Evolutionary conservation across 1,140 invertebrate species (phyloP), one percentile per base, ranked within the genome.

Genomic region (Diorhabda carinulata): DNA sequence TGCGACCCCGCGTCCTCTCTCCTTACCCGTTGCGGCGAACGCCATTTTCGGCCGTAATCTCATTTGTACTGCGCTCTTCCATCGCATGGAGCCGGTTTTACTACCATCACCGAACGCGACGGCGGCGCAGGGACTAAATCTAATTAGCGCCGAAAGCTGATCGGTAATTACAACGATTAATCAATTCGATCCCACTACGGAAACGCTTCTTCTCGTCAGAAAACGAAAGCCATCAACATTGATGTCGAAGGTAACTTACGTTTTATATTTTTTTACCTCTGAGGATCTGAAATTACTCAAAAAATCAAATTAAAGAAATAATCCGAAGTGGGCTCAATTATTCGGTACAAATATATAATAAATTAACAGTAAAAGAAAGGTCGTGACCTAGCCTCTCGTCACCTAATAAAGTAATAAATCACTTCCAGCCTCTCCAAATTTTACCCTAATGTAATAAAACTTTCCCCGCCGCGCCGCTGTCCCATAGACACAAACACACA

Each of bases 121-220:
- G 47, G 47, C 47, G 47, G 47, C 73, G 73, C 78, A 70, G 77
- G 77, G 75, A 76, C 77, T 72, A 78, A 76, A 81, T 80, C 80
- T 81, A 81, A 81, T 81, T 80, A 80, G 80, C 79, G 75, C 74
- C 72, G 76, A 79, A 79, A 81, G 78, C 78, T 78, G 78, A 79
- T 81, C 80, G 74, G 80, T 81, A 81, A 80, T 80, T 80, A 80
- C 78, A 75, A 74, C 77, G 75, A 80, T 80, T 80, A 80, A 80
- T 80, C 78, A 80, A 80, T 80, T 76, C 77, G 69, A 75, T 78
- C 74, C 77, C 70, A 76, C 77, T 77, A 74, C 76, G 76, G 73
- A 75, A 76, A 74, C 67, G 74, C 69, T 74, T 74, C 72, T 76
- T 75, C 72, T 71, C 71, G 66, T 69, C 8, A 6, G 5, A 63